These are phyloP conservation scores for Gymnocephalus cernua DNA, from an alignment of 2,113 vertebrate genomes.

Conservation along the genomic window DNA sequence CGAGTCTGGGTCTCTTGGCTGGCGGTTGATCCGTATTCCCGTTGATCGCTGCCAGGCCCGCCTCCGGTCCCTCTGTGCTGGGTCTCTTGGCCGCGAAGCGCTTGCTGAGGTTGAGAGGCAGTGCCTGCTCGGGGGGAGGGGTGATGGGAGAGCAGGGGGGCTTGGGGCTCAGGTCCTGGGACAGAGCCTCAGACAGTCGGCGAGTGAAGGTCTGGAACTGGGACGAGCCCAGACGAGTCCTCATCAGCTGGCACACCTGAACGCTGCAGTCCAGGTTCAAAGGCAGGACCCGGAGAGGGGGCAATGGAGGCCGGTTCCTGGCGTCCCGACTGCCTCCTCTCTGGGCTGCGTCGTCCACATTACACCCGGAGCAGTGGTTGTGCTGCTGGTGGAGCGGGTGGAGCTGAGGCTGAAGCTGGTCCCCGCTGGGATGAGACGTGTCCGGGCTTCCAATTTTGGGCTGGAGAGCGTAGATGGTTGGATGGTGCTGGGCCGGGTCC, in stretches of 20 bases:
- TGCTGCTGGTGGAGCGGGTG: constrained; percentile 44
- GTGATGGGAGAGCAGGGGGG: constrained; percentile 60
- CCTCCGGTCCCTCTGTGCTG: constrained; percentile 41
- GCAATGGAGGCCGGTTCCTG: constrained; percentile 67
- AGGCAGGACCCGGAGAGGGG: constrained; percentile 84
- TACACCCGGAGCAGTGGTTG: constrained; percentile 64
- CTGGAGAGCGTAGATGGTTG: constrained; percentile 66
- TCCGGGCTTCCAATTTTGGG: constrained; percentile 64
- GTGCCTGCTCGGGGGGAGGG: constrained; percentile 79
- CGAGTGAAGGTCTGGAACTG: constrained; percentile 85
- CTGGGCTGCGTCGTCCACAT: constrained; percentile 46
- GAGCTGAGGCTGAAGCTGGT: constrained; percentile 33
- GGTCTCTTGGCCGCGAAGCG: constrained; percentile 72
- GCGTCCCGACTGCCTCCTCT: constrained; percentile 43
- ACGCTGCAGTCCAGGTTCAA: constrained; percentile 86
- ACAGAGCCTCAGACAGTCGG: constrained; percentile 82
- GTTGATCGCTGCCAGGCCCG: not conserved
- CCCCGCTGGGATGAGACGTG: constrained; percentile 45
- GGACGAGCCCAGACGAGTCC: constrained; percentile 76
- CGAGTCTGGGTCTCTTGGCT: constrained; percentile 55
- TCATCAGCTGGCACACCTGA: constrained; percentile 85
- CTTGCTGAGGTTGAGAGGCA: constrained; percentile 86
- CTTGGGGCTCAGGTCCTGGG: constrained; percentile 81
- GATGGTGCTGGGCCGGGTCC: constrained; percentile 59
- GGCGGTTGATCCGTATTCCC: constrained; percentile 37